Percentiles rank a stretch among this genome's conserved stretches.
Evolutionary conservation across 2,888 invertebrate genomes (phyloP).

Genomic region (Alviniconcha strummeri): DNA sequence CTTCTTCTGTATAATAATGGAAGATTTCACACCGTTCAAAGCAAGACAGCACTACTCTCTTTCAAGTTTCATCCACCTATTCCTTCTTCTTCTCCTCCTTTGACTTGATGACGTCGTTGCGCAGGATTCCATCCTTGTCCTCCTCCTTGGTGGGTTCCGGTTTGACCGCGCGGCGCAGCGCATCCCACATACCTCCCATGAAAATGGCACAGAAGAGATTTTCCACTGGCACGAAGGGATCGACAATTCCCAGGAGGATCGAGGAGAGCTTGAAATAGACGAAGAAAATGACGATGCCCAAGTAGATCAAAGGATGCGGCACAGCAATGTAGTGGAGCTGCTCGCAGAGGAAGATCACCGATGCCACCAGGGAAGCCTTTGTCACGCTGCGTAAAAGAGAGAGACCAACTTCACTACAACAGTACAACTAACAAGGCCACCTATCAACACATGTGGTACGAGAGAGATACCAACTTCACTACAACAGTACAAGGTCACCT

Average conservation of each 20-base stretch:
- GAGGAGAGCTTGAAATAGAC: constrained; percentile 97
- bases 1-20: neutral
- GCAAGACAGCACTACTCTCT: neutral
- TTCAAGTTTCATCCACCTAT: constrained; percentile 37
- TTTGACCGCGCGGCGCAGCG: constrained; percentile 88
- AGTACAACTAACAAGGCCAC: no score
- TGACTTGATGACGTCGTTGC: constrained; percentile 61
- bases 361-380: constrained; percentile 95
- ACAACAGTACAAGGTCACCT: no score
- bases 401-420: constrained; percentile 46
- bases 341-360: constrained; percentile 96
- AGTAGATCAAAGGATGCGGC: constrained; percentile 97
- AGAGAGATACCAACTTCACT: no score
- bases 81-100: constrained; percentile 69
- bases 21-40: no score
- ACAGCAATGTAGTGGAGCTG: constrained; percentile 97
- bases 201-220: constrained; percentile 92
- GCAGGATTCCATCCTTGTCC: constrained; percentile 51
- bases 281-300: constrained; percentile 97
- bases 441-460: no score
- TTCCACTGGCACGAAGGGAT: constrained; percentile 99
- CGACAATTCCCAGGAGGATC: constrained; percentile 95
- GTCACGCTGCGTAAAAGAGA: constrained; percentile 85
- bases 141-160: constrained; percentile 72
- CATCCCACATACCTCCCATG: constrained; percentile 99